Evolutionary conservation across 2,113 vertebrate species (phyloP), one percentile per base, ranked within the genome.

Genomic region (Thamnaconus septentrionalis): DNA sequence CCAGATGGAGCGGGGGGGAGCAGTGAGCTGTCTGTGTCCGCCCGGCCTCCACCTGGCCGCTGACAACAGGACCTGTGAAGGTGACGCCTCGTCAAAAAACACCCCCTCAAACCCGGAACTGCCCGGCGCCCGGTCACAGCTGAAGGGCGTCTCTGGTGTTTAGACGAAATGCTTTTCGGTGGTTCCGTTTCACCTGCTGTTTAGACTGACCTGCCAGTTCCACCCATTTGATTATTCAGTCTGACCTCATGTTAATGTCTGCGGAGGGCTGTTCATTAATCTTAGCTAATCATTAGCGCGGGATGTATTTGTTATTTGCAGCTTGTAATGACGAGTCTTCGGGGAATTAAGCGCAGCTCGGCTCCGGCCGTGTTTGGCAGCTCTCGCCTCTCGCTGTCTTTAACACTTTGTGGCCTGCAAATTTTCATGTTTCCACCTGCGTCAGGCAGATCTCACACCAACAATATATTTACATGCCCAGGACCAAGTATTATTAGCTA

Each of bases 61-160:
- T 46, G 73, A 91, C 82, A 86, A 87, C 74, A 89, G 73, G 79
- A 90, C 85, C 60, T 91, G 88, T 65, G 73, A 90, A 91, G 91
- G 89, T 91, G 75, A 56, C 44, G 68, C 68, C 45, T 48, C 60
- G 7, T 31, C 18, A 31, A 31, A 31, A 64, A 40, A 69, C 72
- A 69, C 67, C 12, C 55, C 40, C 56, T 39, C 7, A 31, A 31
- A 31, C 18, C 18, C 18, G 18, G 18, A 31, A 31, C 18, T 31
- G 18, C 18, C 18, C 18, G 2, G 18, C 18, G 18, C 18, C 18
- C 18, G 18, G 18, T 31, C 18, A 31, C 18, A 31, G 18, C 18
- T 31, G 18, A 31, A 31, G 18, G 18, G 18, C 18, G 18, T 31
- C 18, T 31, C 18, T 31, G 18, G 18, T 31, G 18, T 31, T 31